A percentile compares a stretch with the other conserved stretches of the same genome.
phyloP scores from a whole-genome alignment of 2,113 vertebrate species.

The Castor canadensis region DNA sequence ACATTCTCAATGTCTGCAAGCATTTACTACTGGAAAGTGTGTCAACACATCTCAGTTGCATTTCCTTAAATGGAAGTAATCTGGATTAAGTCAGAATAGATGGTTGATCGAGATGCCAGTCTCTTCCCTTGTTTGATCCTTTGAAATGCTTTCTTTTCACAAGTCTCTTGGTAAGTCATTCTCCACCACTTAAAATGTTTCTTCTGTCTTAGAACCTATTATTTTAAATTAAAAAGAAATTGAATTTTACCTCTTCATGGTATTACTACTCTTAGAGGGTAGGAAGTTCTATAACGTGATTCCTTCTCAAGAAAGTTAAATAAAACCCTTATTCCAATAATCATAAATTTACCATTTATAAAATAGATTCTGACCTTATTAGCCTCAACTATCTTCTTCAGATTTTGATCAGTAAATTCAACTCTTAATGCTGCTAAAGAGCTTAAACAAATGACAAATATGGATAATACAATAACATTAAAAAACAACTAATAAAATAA shows the following conservation, averaged over 20 bases:
- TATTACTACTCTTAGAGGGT: constrained; percentile 67
- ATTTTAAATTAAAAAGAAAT: constrained; percentile 66
- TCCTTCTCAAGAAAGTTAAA: constrained; percentile 69
- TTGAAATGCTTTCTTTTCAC: neutral
- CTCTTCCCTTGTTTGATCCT: neutral
- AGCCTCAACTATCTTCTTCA: constrained; percentile 66
- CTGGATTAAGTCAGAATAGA: neutral
- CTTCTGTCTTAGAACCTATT: constrained; percentile 23
- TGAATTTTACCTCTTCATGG: constrained; percentile 59
- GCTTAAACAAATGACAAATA: neutral
- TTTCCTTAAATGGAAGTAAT: neutral
- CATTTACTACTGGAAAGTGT: neutral
- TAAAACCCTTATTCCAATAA: constrained; percentile 66
- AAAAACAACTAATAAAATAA: too few species aligned
- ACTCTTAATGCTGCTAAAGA: constrained; percentile 60
- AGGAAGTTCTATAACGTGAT: constrained; percentile 70
- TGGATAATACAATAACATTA: too few species aligned
- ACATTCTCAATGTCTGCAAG: neutral
- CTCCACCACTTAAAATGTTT: constrained; percentile 42
- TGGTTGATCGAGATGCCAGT: neutral
- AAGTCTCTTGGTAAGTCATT: neutral
- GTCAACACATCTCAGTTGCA: neutral
- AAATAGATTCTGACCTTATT: constrained; percentile 79
- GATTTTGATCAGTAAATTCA: constrained; percentile 79
- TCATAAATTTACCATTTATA: constrained; percentile 76